Evolutionary conservation across 2,113 vertebrate species (phyloP).

Genomic region (Epinephelus moara): DNA sequence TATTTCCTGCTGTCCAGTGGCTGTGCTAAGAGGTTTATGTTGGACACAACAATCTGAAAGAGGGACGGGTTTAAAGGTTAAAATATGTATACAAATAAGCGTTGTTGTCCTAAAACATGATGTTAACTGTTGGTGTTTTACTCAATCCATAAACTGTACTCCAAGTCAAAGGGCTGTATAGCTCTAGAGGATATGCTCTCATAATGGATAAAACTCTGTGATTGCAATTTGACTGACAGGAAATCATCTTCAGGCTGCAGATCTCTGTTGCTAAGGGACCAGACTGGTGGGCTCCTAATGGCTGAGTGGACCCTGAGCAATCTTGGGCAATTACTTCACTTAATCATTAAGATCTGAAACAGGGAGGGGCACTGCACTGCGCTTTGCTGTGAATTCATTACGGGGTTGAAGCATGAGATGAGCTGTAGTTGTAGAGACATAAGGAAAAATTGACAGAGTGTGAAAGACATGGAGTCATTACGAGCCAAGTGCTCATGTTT

Average conservation of each 20-base stretch:
- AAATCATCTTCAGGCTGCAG: slow-evolving; percentile 48
- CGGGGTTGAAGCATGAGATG: slow-evolving; percentile 30
- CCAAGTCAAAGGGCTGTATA: background rate
- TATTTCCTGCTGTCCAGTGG: background rate
- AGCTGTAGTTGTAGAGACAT: slow-evolving; percentile 44
- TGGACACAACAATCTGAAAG: background rate
- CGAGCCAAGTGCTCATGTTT: slow-evolving; percentile 56
- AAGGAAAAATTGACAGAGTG: slow-evolving; percentile 26
- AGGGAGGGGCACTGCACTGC: slow-evolving; percentile 13
- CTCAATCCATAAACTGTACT: background rate
- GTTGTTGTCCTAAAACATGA: background rate
- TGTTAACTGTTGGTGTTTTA: background rate
- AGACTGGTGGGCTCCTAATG: slow-evolving; percentile 46
- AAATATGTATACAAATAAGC: background rate
- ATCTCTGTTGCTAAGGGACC: slow-evolving; percentile 65
- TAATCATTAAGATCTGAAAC: slow-evolving; percentile 67
- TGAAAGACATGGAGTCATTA: slow-evolving; percentile 63
- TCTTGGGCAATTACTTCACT: slow-evolving; percentile 66
- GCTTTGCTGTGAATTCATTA: slow-evolving; percentile 50
- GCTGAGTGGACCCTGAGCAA: slow-evolving; percentile 50
- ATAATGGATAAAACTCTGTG: slow-evolving; percentile 12
- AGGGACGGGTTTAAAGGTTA: background rate
- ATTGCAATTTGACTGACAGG: slow-evolving; percentile 42
- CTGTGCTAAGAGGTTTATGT: background rate
- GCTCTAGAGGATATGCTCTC: background rate